Base-by-base conservation (phyloP, 2,888 invertebrate species). In the Argyresthia albistria region DNA sequence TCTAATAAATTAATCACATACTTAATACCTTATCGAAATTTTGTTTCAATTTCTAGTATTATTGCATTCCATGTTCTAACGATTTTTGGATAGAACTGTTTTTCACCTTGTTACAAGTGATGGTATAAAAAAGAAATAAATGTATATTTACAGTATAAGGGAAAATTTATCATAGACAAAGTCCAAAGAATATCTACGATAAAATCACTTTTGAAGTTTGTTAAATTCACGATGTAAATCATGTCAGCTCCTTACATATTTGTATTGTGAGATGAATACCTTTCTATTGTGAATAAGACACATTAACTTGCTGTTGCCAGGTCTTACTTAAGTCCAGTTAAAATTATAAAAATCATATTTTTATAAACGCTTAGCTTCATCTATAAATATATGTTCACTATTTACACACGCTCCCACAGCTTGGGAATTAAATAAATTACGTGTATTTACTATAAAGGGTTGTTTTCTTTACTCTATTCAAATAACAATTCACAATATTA, bases 341-440 rank as follows among this genome's bases (percentile, higher is more conserved):
- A 67, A 71, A 70, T 69, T 68, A 71, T 69, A 70, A 69, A 76
- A 75, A 73, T 65, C 62, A 79, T 87, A 87, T 87, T 87, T 86
- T 87, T 86, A 70, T 87, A 86, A 83, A 83, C 76, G 87, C 87
- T 86, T 86, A 84, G 87, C 87, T 86, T 86, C 73, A 76, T 79
- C 75, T 73, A 69, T 76, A 76, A 25, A n/a, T n/a, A 76, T 74
- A 76, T 77, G 79, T 77, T 67, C 73, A 80, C 80, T 87, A 84
- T 86, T 86, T 87, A 84, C 84, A 86, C 70, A 61, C 70, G 70
- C 71, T 66, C 73, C 66, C 70, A 65, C 43, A 76, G 70, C 67
- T 72, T 69, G 77, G 75, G 79, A 73, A 84, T 83, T 82, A 83
- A 86, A 66, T 75, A 25, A 25, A 25, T 25, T 25, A 76, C 78